A percentile compares a stretch with the other conserved stretches of the same genome.
Evolutionary conservation across 2,888 invertebrate genomes (phyloP).

Genomic region (Cantharis rustica): DNA sequence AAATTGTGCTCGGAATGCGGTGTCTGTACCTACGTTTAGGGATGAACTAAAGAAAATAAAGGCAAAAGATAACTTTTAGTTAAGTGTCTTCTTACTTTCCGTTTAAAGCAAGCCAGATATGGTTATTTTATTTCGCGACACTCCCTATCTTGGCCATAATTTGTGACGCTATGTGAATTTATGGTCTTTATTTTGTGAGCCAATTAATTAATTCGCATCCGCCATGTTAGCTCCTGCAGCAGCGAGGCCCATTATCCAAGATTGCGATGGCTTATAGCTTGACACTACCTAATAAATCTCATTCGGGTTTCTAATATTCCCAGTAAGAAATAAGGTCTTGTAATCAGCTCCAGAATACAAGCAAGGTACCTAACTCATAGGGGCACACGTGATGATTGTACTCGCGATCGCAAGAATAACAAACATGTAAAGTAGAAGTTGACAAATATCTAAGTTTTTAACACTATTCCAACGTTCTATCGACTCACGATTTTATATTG

Average conservation of each 20-base stretch:
- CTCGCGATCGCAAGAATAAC: constrained; percentile 14
- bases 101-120: constrained; percentile 49
- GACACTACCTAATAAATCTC: constrained; percentile 55
- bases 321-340: constrained; percentile 38
- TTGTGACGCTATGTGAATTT: constrained; percentile 58
- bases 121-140: constrained; percentile 58
- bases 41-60: constrained; percentile 16
- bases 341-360: constrained; percentile 30
- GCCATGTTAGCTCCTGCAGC: constrained; percentile 50
- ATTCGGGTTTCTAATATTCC: constrained; percentile 54
- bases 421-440: constrained; percentile 25
- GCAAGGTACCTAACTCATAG: constrained; percentile 29
- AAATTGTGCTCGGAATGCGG: background rate
- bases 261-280: constrained; percentile 56
- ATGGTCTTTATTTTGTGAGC: constrained; percentile 59
- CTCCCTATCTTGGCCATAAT: constrained; percentile 58
- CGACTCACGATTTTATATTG: constrained; percentile 26
- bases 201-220: constrained; percentile 58
- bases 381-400: constrained; percentile 29
- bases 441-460: constrained; percentile 24
- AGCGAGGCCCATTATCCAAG: constrained; percentile 56
- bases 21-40: constrained; percentile 3
- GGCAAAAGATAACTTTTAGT: constrained; percentile 23
- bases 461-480: constrained; percentile 18
- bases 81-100: constrained; percentile 29